Percentiles rank a stretch among this genome's conserved stretches.
phyloP scores from a whole-genome alignment of 1,140 invertebrate genomes.

The Forficula auricularia region DNA sequence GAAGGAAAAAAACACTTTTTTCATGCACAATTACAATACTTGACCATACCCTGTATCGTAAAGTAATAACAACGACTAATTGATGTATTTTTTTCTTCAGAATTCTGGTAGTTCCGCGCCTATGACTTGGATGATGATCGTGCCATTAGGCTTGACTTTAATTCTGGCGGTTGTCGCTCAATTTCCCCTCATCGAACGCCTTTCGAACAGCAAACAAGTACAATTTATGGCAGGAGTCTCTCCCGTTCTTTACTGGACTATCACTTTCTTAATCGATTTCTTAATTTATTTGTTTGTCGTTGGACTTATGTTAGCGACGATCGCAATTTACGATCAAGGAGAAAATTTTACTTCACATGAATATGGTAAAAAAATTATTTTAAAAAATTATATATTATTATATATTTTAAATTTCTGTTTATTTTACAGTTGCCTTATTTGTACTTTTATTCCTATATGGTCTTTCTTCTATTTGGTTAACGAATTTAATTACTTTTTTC shows the following conservation, averaged over 20 bases:
- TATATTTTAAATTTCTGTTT: conserved; percentile 2
- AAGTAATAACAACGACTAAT: too few species aligned
- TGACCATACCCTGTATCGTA: too few species aligned
- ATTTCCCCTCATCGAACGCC: conserved; percentile 29
- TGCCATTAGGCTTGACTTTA: conserved; percentile 1
- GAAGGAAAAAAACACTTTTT: too few species aligned
- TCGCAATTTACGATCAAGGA: neutral
- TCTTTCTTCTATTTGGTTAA: conserved; percentile 10
- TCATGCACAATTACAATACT: too few species aligned
- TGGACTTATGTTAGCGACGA: conserved; percentile 14
- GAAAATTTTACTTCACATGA: neutral
- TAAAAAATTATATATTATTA: neutral
- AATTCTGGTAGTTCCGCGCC: too few species aligned
- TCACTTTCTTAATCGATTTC: conserved; percentile 39
- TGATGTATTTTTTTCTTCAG: too few species aligned
- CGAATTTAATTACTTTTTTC: conserved; percentile 15
- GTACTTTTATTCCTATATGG: conserved; percentile 12
- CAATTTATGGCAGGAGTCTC: conserved; percentile 48
- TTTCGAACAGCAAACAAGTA: conserved; percentile 42
- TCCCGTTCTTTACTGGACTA: conserved; percentile 36
- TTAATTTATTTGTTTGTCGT: conserved; percentile 20
- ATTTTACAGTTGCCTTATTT: conserved; percentile 13
- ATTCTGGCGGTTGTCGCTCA: conserved; percentile 23
- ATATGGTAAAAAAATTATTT: neutral
- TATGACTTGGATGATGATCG: too few species aligned